A percentile compares a stretch with the other conserved stretches of the same genome.
These are phyloP conservation scores for Bombus fervidus DNA, from an alignment of 1,140 invertebrate genomes.

Conservation along the genomic window DNA sequence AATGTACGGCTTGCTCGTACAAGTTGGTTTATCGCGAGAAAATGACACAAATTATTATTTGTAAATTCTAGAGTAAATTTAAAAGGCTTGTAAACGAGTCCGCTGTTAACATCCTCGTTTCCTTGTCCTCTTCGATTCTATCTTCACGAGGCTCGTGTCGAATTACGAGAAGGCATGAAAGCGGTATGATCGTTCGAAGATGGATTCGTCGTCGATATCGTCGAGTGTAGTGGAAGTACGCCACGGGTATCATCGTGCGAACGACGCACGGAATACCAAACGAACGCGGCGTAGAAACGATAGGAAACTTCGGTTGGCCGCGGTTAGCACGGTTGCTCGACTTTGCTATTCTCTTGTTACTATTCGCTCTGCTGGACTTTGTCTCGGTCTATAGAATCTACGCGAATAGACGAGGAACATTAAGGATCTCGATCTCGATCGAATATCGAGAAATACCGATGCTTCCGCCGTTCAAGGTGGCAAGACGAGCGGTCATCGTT, in stretches of 20 bases:
- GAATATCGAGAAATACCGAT: not conserved
- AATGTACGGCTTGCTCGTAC: no score
- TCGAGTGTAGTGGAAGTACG: slow-evolving; percentile 38
- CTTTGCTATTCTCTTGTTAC: slow-evolving; percentile 12
- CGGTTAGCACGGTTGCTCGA: slow-evolving; percentile 20
- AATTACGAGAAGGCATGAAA: slow-evolving; percentile 5
- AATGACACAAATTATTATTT: no score
- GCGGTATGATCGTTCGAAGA: slow-evolving; percentile 26
- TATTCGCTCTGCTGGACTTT: not conserved
- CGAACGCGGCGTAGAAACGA: slow-evolving; percentile 18
- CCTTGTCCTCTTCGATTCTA: not conserved
- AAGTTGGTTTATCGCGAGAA: no score
- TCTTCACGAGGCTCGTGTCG: no score
- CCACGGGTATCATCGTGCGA: slow-evolving; percentile 47
- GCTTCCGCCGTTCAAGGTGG: slow-evolving; percentile 13
- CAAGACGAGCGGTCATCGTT: slow-evolving; percentile 19
- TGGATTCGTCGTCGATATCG: slow-evolving; percentile 28
- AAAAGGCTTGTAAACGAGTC: not conserved
- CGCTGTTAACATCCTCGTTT: not conserved
- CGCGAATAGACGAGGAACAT: not conserved
- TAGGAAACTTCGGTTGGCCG: not conserved
- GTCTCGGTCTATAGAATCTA: not conserved
- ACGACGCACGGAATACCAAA: no score
- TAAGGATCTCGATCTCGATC: not conserved
- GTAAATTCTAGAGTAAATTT: no score